Percentiles rank a stretch among this genome's conserved stretches.
Evolutionary conservation across 2,113 vertebrate species (phyloP).

Genomic region (Proterorhinus semilunaris): DNA sequence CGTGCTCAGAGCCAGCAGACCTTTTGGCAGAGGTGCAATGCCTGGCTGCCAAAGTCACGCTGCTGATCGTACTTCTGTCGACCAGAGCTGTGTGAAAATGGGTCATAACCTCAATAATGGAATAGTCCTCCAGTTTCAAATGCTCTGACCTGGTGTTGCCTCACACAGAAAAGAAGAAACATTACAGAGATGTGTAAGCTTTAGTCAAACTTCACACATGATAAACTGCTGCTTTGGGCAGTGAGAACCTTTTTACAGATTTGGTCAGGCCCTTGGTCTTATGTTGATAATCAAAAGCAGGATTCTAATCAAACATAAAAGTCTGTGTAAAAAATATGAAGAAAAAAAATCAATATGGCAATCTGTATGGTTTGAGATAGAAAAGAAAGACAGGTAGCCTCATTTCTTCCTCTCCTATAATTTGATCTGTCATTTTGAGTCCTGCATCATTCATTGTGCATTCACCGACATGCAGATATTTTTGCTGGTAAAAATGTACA

Average conservation of each 20-base stretch:
- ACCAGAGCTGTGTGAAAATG: constrained; percentile 23
- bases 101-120: constrained; percentile 28
- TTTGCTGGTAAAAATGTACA: neutral
- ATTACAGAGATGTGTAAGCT: neutral
- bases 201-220: neutral
- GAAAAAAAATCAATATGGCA: neutral
- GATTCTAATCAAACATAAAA: neutral
- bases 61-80: constrained; percentile 29
- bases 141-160: neutral
- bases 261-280: neutral
- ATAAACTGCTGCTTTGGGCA: neutral
- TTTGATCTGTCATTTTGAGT: neutral
- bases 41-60: constrained; percentile 29
- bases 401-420: neutral
- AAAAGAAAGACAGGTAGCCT: neutral
- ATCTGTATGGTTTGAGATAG: neutral
- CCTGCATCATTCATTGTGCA: neutral
- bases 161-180: no score
- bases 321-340: neutral
- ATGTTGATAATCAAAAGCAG: no score
- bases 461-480: neutral
- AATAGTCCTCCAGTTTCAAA: neutral
- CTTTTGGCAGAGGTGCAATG: constrained; percentile 15
- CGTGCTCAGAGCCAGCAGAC: constrained; percentile 9
- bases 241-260: neutral